These are phyloP conservation scores for Apotomis turbidana DNA, from an alignment of 2,888 invertebrate genomes.

Conservation along the genomic window DNA sequence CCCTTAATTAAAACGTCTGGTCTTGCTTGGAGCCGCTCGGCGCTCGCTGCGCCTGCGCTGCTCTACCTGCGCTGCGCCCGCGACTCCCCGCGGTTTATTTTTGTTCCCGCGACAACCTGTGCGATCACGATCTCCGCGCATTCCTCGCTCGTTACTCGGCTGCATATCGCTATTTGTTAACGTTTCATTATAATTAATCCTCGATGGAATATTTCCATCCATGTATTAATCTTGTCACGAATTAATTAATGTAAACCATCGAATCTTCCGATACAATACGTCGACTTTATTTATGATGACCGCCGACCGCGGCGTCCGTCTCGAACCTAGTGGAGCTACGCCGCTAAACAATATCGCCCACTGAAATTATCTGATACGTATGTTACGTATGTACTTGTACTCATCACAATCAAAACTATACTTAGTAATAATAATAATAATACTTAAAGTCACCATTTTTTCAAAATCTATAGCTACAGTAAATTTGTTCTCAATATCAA, in stretches of 20 bases:
- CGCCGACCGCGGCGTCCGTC: constrained; percentile 10
- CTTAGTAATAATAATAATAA: background rate
- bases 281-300: constrained; percentile 22
- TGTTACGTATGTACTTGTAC: no score
- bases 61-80: constrained; percentile 36
- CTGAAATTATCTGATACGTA: background rate
- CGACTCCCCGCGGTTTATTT: constrained; percentile 47
- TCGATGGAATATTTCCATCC: constrained; percentile 36
- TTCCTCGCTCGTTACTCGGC: constrained; percentile 54
- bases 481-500: background rate
- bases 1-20: constrained; percentile 63
- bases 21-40: constrained; percentile 23
- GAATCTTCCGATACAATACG: constrained; percentile 30
- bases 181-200: constrained; percentile 39
- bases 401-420: background rate
- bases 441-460: background rate
- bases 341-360: background rate
- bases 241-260: constrained; percentile 37
- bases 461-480: background rate
- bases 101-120: constrained; percentile 46
- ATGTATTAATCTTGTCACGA: constrained; percentile 38
- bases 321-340: background rate
- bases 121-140: constrained; percentile 53
- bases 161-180: constrained; percentile 42
- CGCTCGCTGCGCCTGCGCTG: constrained; percentile 41